Evolutionary conservation across 2,113 vertebrate species (phyloP).

Genomic region (Tragelaphus imberbis): DNA sequence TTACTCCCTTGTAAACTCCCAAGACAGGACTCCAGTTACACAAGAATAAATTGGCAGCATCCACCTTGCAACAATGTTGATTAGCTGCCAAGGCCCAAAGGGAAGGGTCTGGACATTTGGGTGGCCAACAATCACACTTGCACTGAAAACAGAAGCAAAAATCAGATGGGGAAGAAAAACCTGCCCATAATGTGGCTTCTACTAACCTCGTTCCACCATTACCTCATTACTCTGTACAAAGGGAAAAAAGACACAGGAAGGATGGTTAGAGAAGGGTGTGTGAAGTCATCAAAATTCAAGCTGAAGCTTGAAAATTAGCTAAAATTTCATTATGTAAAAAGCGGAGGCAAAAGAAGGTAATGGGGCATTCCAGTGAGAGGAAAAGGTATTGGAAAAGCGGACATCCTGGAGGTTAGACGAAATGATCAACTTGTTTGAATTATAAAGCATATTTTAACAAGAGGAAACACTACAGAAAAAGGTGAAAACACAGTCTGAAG

Average conservation of each 20-base stretch:
- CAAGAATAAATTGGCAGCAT: neutral
- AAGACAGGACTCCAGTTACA: neutral
- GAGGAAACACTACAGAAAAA: neutral
- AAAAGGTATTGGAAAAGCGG: neutral
- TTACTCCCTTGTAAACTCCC: neutral
- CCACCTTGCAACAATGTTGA: neutral
- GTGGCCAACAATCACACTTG: neutral
- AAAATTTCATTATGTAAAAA: constrained; percentile 31
- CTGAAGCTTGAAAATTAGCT: neutral
- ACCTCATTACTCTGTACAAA: constrained; percentile 22
- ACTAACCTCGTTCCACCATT: constrained; percentile 9
- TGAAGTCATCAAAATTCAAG: constrained; percentile 15
- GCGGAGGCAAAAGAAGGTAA: neutral
- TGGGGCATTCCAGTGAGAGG: neutral
- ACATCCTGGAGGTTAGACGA: neutral
- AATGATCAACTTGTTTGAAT: constrained; percentile 13
- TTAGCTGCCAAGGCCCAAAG: neutral
- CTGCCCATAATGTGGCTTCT: neutral
- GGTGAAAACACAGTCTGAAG: neutral
- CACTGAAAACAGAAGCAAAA: constrained; percentile 38
- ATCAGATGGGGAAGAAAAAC: constrained; percentile 14
- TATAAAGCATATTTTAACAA: constrained; percentile 27
- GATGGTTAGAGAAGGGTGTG: neutral
- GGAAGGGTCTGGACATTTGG: neutral
- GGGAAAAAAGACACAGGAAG: neutral